Percentiles rank a stretch among this genome's conserved stretches.
These are phyloP conservation scores for Pandemis cinnamomeana DNA, from an alignment of 2,888 invertebrate genomes.

Conservation along the genomic window DNA sequence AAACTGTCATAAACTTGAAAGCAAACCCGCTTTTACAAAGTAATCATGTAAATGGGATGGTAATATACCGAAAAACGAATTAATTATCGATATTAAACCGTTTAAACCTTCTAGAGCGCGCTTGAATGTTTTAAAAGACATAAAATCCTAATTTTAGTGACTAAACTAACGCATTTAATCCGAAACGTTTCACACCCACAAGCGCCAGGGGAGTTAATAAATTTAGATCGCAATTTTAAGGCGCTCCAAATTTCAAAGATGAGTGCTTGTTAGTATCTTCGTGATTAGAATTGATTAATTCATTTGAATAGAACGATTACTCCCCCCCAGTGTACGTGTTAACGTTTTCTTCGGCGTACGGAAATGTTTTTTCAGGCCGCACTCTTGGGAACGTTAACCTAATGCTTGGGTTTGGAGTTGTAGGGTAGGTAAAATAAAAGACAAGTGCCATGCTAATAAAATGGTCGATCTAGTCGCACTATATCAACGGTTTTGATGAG, in stretches of 20 bases:
- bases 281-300: slow-evolving; percentile 18
- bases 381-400: slow-evolving; percentile 1
- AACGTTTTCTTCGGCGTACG: not conserved
- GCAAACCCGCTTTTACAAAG: not conserved
- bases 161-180: not conserved
- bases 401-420: slow-evolving; percentile 1
- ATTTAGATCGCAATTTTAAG: slow-evolving; percentile 30
- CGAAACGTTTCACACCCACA: slow-evolving; percentile 17
- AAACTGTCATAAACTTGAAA: slow-evolving; percentile 15
- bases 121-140: slow-evolving; percentile 1
- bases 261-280: slow-evolving; percentile 9
- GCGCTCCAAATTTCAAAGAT: slow-evolving; percentile 21
- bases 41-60: slow-evolving; percentile 2
- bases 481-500: not conserved
- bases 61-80: slow-evolving; percentile 6
- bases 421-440: not conserved
- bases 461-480: not conserved
- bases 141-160: slow-evolving; percentile 9
- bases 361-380: slow-evolving; percentile 3
- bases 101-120: not conserved
- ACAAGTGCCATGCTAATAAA: not conserved
- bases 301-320: slow-evolving; percentile 6
- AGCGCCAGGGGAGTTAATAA: slow-evolving; percentile 30
- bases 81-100: not conserved
- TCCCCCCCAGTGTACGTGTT: not conserved